Percentiles rank a stretch among this genome's conserved stretches.
Evolutionary conservation across 2,113 vertebrate species (phyloP).

Genomic region (Emydura subglobosa): DNA sequence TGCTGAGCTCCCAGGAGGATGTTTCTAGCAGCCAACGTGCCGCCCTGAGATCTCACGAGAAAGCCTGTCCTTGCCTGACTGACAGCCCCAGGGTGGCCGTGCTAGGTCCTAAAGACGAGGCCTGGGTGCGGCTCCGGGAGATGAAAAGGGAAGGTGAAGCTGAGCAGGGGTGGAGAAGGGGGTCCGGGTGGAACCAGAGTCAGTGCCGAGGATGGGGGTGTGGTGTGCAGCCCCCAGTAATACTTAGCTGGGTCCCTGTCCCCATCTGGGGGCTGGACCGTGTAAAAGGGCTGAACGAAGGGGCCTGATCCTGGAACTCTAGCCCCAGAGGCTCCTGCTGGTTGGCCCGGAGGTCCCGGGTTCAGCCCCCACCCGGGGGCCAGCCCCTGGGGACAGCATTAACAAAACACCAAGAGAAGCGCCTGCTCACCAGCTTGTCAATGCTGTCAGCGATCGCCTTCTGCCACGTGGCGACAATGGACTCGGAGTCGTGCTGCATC

Average conservation of each 20-base stretch:
- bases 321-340: too few species aligned
- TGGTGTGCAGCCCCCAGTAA: neutral
- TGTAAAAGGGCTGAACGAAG: neutral
- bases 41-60: neutral
- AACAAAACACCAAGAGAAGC: neutral
- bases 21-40: neutral
- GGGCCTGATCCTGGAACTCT: neutral
- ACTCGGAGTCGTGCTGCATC: conserved; percentile 94
- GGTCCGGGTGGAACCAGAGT: neutral
- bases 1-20: neutral
- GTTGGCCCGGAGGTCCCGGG: neutral
- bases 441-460: conserved; percentile 88
- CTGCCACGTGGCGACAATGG: conserved; percentile 91
- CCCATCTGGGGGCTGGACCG: neutral
- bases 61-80: neutral
- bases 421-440: conserved; percentile 80
- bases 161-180: neutral
- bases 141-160: neutral
- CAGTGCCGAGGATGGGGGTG: too few species aligned
- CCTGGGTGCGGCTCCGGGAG: neutral
- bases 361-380: neutral
- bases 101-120: neutral
- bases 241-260: neutral
- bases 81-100: neutral
- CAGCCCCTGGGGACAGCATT: neutral